Evolutionary conservation across 2,888 invertebrate genomes (phyloP).

Genomic region (Lissonota sp.): DNA sequence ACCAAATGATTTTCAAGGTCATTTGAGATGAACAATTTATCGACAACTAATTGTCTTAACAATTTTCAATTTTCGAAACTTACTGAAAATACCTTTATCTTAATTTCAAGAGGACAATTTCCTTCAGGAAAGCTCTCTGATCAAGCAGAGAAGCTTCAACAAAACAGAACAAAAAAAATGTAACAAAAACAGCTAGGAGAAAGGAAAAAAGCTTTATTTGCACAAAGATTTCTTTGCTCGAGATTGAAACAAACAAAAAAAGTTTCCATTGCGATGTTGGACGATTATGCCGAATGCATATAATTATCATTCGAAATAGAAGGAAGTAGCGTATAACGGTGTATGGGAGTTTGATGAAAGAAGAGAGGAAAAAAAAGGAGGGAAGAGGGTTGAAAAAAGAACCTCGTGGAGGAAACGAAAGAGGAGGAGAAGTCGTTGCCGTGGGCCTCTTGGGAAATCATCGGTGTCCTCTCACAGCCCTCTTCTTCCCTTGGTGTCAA

Average conservation of each 20-base stretch:
- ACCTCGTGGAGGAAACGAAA: slow-evolving; percentile 51
- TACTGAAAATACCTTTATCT: too few species aligned
- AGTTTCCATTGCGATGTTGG: not conserved
- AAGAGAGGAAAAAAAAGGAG: slow-evolving; percentile 53
- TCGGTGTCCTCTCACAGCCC: slow-evolving; percentile 75
- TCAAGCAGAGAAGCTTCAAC: too few species aligned
- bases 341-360: slow-evolving; percentile 27
- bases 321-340: not conserved
- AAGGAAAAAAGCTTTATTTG: too few species aligned
- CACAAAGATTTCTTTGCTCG: not conserved
- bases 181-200: too few species aligned
- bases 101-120: too few species aligned
- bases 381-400: slow-evolving; percentile 52
- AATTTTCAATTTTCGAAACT: too few species aligned
- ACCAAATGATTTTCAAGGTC: too few species aligned
- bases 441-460: slow-evolving; percentile 77
- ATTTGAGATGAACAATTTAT: too few species aligned
- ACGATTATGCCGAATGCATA: slow-evolving; percentile 22
- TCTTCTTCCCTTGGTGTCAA: slow-evolving; percentile 44
- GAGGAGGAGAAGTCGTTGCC: slow-evolving; percentile 70
- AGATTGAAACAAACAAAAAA: not conserved
- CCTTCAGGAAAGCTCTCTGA: too few species aligned
- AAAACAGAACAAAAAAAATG: too few species aligned
- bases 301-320: slow-evolving; percentile 4
- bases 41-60: too few species aligned